Base-by-base conservation (phyloP, 2,113 vertebrate genomes). In the Paracanthobrama guichenoti region DNA sequence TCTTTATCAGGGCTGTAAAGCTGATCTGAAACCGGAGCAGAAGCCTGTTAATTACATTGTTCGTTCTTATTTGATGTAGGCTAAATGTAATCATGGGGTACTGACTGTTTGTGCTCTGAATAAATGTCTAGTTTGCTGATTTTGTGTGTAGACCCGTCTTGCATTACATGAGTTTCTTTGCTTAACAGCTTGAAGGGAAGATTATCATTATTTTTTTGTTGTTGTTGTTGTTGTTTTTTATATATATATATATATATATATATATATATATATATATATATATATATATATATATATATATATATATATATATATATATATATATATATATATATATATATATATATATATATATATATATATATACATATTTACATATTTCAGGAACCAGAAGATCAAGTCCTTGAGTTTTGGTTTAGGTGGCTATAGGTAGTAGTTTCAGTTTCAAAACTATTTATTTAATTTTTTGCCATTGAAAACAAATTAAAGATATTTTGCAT, bases 331-430 rank as follows among this genome's bases (percentile, higher is more conserved):
- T n/a, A n/a, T n/a, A n/a, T n/a, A n/a, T n/a, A n/a, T n/a, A n/a
- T n/a, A n/a, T n/a, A n/a, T n/a, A n/a, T n/a, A n/a, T n/a, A n/a
- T n/a, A n/a, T n/a, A n/a, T n/a, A n/a, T n/a, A n/a, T n/a, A n/a
- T n/a, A n/a, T n/a, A n/a, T n/a, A n/a, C n/a, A n/a, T n/a, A n/a
- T 66, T 66, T 12, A 50, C 66, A 66, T 50, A 22, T 80, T 26
- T 50, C 26, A 2, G 44, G 28, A 80, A 80, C 79, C 35, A 62
- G 79, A 42, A 8, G 62, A 82, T 82, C 79, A 79, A 62, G 79
- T 87, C 55, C 35, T 80, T 59, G 14, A 59, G 72, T 87, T 82
- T 72, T 55, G 59, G 73, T n/a, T n/a, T 7, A 53, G 62, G 35
- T 9, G 28, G 1, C 6, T 11, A 20, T 31, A 18, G 18, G 16